Conservation (phyloP, 2,797 vertebrate species). For the Coregonus ussuriensis region DNA sequence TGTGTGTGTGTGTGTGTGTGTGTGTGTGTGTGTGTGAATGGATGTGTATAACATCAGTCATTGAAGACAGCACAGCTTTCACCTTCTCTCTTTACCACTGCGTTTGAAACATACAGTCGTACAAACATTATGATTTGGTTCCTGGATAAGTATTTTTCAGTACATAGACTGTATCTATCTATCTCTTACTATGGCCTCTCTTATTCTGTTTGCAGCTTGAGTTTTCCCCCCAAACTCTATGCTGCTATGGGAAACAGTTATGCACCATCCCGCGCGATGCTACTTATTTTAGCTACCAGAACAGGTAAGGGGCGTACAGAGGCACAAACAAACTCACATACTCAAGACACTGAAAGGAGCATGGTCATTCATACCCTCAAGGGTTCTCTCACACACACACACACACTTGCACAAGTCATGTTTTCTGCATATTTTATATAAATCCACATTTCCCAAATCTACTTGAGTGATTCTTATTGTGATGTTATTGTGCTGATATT, state of each 20-base stretch:
- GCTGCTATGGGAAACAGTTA: conserved; percentile 99
- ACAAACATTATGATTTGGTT: neutral
- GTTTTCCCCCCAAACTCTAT: conserved; percentile 98
- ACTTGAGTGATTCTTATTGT: conserved; percentile 26
- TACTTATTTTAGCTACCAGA: conserved; percentile 98
- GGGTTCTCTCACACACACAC: neutral
- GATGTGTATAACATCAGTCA: neutral
- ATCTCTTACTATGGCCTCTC: neutral
- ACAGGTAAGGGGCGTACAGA: conserved; percentile 85
- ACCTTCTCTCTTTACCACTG: neutral
- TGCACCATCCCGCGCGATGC: conserved; percentile 98
- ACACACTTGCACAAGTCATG: conserved; percentile 10
- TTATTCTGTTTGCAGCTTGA: conserved; percentile 80
- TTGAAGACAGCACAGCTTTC: no score
- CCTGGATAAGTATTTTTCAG: neutral
- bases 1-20: no score
- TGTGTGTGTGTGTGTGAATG: no score
- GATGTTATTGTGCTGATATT: conserved; percentile 33
- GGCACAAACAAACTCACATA: conserved; percentile 12
- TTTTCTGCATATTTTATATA: no score
- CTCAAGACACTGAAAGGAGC: neutral
- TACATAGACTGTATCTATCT: neutral
- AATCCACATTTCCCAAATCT: neutral
- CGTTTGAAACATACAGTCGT: neutral
- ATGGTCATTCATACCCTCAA: neutral